Conservation (phyloP, 2,797 vertebrate genomes). For the Anabacerthia variegaticeps region DNA sequence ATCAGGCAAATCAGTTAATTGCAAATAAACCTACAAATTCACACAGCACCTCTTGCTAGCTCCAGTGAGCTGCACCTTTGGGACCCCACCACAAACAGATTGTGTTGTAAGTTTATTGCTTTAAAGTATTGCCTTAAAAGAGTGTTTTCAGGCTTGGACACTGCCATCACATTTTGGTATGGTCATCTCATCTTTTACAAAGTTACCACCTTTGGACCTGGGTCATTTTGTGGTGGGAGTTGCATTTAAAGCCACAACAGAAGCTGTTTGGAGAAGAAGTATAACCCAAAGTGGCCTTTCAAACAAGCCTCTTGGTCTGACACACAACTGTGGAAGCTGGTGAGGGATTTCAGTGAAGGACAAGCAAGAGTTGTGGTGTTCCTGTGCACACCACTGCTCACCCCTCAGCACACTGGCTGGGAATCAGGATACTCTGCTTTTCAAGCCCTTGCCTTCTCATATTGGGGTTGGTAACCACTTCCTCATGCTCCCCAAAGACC, state of each 20-base stretch:
- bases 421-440: not conserved
- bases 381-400: not conserved
- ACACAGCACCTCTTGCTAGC: not conserved
- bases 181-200: not conserved
- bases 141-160: not conserved
- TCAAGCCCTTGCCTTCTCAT: not conserved
- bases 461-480: not conserved
- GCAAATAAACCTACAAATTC: not conserved
- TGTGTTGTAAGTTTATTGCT: not conserved
- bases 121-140: not conserved
- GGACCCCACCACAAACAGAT: not conserved
- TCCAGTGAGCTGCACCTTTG: not conserved
- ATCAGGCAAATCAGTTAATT: not conserved
- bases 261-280: not conserved
- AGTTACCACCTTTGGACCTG: not conserved
- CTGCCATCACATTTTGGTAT: rapidly evolving
- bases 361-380: not conserved
- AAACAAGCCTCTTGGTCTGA: not conserved
- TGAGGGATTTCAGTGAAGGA: not conserved
- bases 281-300: not conserved
- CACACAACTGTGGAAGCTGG: not conserved
- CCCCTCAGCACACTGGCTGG: not conserved
- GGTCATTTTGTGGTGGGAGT: not conserved
- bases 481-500: not conserved
- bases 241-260: not conserved